phyloP scores from a whole-genome alignment of 2,888 invertebrate species.

The Omphaloscelis lunosa region DNA sequence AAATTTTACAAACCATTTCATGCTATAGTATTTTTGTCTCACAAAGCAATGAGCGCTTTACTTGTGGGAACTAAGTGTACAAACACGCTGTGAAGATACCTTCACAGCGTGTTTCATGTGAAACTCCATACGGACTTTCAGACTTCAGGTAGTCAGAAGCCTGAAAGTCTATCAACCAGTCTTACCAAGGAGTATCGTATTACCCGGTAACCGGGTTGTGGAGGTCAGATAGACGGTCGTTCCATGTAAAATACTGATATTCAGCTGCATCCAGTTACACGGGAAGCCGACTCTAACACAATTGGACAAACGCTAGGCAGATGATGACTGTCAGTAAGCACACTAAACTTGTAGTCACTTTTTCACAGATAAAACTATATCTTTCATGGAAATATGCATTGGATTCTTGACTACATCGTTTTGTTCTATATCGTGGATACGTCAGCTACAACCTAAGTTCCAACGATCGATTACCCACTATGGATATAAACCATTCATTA shows the following conservation, averaged over 20 bases:
- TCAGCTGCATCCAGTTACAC: background rate
- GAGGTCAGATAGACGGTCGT: too few species aligned
- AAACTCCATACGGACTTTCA: too few species aligned
- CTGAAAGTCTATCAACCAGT: background rate
- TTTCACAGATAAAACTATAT: background rate
- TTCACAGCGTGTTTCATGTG: too few species aligned
- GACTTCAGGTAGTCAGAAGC: background rate
- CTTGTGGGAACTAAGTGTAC: too few species aligned
- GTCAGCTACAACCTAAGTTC: constrained; percentile 10
- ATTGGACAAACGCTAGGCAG: background rate
- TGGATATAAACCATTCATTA: constrained; percentile 49
- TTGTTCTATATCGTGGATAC: constrained; percentile 11
- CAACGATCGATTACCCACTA: constrained; percentile 50
- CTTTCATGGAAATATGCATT: background rate
- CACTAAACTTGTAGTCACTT: background rate
- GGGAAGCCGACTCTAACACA: background rate
- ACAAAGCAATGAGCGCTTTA: too few species aligned
- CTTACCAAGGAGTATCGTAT: background rate
- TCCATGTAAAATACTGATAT: background rate
- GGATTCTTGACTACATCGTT: background rate
- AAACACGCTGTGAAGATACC: too few species aligned
- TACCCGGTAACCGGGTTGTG: background rate
- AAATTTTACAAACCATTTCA: background rate
- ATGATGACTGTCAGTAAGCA: background rate
- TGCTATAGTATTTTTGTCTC: background rate